phyloP scores from a whole-genome alignment of 2,797 vertebrate genomes.

The Tenualosa ilisha region DNA sequence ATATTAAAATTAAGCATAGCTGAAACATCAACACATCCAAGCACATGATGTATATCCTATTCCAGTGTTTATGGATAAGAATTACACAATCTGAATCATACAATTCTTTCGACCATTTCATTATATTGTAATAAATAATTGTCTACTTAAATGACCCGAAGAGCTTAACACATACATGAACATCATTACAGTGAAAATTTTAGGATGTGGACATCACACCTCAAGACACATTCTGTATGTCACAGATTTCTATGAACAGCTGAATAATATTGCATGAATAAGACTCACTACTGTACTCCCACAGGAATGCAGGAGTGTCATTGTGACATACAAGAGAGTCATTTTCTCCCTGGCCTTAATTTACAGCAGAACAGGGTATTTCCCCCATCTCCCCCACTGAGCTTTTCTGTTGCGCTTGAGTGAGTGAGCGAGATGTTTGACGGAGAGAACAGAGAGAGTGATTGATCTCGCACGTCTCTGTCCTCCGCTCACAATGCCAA shows the following conservation, averaged over 20 bases:
- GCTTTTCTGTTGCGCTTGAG: background rate
- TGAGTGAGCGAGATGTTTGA: background rate
- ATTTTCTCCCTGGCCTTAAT: background rate
- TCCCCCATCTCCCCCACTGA: background rate
- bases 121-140: too few relatives aligned
- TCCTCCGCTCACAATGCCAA: background rate
- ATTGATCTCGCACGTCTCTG: background rate
- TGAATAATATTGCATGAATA: background rate
- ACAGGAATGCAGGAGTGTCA: background rate
- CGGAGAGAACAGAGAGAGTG: background rate
- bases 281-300: background rate
- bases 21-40: background rate
- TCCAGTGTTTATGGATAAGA: background rate
- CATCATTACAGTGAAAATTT: background rate
- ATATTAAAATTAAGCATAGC: background rate
- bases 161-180: background rate
- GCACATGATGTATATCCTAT: background rate
- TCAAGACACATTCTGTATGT: background rate
- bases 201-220: background rate
- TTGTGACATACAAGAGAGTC: background rate
- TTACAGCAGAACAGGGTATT: background rate
- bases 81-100: background rate
- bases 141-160: background rate
- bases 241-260: background rate
- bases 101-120: background rate